phyloP scores from a whole-genome alignment of 2,888 invertebrate genomes.

The Leptinotarsa peninsularis region DNA sequence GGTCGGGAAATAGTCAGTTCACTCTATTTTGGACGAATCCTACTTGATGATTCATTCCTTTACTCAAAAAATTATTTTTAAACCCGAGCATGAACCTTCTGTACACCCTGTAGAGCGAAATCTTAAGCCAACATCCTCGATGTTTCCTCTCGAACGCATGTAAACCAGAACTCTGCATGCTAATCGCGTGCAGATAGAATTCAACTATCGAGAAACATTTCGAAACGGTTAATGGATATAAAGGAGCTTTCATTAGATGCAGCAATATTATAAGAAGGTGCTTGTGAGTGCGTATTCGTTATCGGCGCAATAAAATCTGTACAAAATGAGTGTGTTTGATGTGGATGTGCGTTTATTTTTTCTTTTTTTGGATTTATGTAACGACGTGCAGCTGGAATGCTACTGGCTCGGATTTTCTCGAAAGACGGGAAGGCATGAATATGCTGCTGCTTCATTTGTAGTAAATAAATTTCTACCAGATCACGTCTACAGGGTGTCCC shows the following conservation, averaged over 20 bases:
- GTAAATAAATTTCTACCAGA: too few relatives aligned
- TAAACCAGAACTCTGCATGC: conserved; percentile 6
- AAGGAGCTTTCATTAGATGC: conserved; percentile 27
- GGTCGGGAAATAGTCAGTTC: too few relatives aligned
- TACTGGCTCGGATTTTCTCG: conserved; percentile 15
- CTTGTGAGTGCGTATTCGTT: conserved; percentile 13
- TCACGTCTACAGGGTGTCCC: too few relatives aligned
- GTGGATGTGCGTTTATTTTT: conserved; percentile 14
- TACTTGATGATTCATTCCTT: too few relatives aligned
- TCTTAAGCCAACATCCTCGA: background rate
- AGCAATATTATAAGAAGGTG: conserved; percentile 25
- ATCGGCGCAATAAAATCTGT: conserved; percentile 27
- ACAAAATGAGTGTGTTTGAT: conserved; percentile 26
- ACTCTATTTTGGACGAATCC: too few relatives aligned
- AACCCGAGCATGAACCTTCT: too few relatives aligned
- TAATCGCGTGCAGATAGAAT: conserved; percentile 23
- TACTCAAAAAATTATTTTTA: too few relatives aligned
- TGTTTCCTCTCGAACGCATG: conserved; percentile 2
- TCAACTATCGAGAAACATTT: conserved; percentile 17
- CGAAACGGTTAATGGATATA: conserved; percentile 23
- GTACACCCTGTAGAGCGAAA: background rate
- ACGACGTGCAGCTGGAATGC: conserved; percentile 20
- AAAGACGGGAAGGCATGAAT: background rate
- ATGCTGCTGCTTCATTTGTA: too few relatives aligned
- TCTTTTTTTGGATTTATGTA: conserved; percentile 4